Evolutionary conservation across 2,113 vertebrate genomes (phyloP).

Genomic region (Phyllopteryx taeniolatus): DNA sequence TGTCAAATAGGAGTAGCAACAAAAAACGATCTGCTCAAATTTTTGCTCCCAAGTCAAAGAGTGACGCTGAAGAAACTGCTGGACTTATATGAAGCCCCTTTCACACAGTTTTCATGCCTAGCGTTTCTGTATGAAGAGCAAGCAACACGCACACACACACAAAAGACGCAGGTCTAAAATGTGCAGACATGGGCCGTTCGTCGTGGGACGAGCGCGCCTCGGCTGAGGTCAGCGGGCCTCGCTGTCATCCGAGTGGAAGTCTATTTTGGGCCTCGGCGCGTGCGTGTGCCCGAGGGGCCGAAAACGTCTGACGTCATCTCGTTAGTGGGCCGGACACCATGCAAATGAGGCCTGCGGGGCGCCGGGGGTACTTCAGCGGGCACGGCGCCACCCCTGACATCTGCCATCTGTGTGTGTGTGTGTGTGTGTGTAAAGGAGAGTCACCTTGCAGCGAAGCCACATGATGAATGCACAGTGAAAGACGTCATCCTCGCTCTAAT

Average conservation of each 20-base stretch:
- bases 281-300: slow-evolving; percentile 4
- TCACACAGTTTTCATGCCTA: not conserved
- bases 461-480: slow-evolving; percentile 59
- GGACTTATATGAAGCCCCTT: not conserved
- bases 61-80: too few species aligned
- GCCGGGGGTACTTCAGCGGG: slow-evolving; percentile 22
- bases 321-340: slow-evolving; percentile 43
- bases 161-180: not conserved
- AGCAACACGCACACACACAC: not conserved
- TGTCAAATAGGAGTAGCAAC: too few species aligned
- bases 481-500: slow-evolving; percentile 66
- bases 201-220: slow-evolving; percentile 10
- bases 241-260: not conserved
- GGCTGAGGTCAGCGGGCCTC: slow-evolving; percentile 29
- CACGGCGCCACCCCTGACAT: slow-evolving; percentile 46
- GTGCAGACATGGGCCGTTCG: not conserved
- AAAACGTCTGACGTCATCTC: slow-evolving; percentile 34
- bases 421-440: slow-evolving; percentile 31
- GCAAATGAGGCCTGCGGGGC: slow-evolving; percentile 24
- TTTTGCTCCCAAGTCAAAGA: too few species aligned
- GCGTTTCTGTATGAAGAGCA: not conserved
- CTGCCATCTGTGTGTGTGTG: slow-evolving; percentile 43
- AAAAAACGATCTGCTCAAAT: too few species aligned
- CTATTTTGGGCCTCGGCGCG: not conserved
- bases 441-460: slow-evolving; percentile 67